Conservation (phyloP, 2,888 invertebrate genomes). For the Idaea biselata region DNA sequence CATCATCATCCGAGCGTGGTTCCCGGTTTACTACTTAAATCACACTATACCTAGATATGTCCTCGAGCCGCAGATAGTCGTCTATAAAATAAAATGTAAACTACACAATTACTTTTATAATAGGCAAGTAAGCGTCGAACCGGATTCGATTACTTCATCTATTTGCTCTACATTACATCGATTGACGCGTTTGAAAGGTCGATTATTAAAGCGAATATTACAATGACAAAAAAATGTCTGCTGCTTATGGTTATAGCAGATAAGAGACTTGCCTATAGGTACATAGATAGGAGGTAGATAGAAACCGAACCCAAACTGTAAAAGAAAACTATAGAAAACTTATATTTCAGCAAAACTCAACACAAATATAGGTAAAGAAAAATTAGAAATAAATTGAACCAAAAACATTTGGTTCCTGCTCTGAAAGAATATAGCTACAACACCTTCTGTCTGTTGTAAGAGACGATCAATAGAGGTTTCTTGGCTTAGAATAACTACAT, state of each 20-base stretch:
- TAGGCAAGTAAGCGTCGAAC: conserved; percentile 3
- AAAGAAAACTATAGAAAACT: too few relatives aligned
- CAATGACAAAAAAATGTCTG: neutral
- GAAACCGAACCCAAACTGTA: too few relatives aligned
- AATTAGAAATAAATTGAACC: too few relatives aligned
- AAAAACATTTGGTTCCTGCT: too few relatives aligned
- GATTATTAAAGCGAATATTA: neutral
- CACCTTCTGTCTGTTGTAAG: too few relatives aligned
- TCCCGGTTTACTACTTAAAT: neutral
- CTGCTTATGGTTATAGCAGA: too few relatives aligned
- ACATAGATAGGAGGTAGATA: neutral
- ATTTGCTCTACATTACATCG: neutral
- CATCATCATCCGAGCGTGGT: too few relatives aligned
- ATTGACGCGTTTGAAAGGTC: neutral
- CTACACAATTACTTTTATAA: neutral
- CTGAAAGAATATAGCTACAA: too few relatives aligned
- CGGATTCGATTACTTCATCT: neutral
- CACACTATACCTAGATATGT: neutral
- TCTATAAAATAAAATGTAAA: neutral
- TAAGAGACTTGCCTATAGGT: neutral
- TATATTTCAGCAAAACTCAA: too few relatives aligned
- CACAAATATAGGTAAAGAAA: too few relatives aligned
- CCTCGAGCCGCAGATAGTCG: neutral
- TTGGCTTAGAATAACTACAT: too few relatives aligned
- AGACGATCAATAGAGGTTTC: too few relatives aligned